phyloP scores from a whole-genome alignment of 2,797 vertebrate genomes.

The Epinephelus awoara region DNA sequence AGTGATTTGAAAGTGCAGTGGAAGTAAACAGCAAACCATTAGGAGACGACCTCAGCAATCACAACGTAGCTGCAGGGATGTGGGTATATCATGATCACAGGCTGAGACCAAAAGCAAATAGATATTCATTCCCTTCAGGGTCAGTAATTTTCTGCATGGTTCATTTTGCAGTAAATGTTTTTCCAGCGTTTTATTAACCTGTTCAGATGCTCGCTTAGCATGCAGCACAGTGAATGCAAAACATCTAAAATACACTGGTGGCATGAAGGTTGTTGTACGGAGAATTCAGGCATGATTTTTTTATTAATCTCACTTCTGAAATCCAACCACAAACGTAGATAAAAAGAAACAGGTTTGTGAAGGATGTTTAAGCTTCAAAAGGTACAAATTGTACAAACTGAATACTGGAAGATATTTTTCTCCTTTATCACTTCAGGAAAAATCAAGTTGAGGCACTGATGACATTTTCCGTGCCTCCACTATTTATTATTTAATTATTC shows the following conservation, averaged over 20 bases:
- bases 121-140: conserved; percentile 65
- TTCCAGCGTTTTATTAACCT: conserved; percentile 55
- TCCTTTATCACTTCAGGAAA: conserved; percentile 51
- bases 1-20: conserved; percentile 59
- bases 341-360: conserved; percentile 21
- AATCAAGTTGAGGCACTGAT: conserved; percentile 51
- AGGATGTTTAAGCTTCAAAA: conserved; percentile 25
- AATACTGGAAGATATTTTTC: conserved; percentile 36
- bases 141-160: conserved; percentile 65
- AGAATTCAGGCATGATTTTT: conserved; percentile 30
- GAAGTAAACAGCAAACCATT: conserved; percentile 64
- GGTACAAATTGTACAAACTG: conserved; percentile 31
- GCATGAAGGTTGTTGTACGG: background rate
- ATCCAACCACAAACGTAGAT: conserved; percentile 16
- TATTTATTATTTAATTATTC: conserved; percentile 75
- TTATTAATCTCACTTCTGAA: conserved; percentile 31
- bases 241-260: conserved; percentile 21
- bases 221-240: conserved; percentile 26
- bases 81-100: conserved; percentile 62
- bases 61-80: conserved; percentile 63
- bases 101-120: conserved; percentile 72
- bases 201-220: conserved; percentile 26
- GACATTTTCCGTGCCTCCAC: conserved; percentile 48
- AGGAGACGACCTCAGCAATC: conserved; percentile 63
- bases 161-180: conserved; percentile 59